phyloP scores from a whole-genome alignment of 2,113 vertebrate genomes.

The Salvelinus alpinus region DNA sequence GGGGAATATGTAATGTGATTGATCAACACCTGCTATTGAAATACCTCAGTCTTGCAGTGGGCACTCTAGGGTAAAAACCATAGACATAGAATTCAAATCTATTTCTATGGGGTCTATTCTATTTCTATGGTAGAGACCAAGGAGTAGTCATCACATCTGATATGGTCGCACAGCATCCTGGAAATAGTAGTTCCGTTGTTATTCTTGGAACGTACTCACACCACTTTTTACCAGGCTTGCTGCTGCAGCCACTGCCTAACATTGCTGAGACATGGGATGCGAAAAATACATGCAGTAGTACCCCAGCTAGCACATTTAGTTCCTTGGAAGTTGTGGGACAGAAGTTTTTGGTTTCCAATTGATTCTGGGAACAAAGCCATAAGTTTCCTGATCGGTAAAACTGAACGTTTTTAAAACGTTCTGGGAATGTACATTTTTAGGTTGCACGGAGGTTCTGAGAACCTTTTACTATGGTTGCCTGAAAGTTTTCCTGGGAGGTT shows the following conservation, averaged over 20 bases:
- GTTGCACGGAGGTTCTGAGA: too few species aligned
- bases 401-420: too few species aligned
- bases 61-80: not conserved
- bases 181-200: not conserved
- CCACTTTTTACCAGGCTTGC: constrained; percentile 28
- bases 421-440: too few species aligned
- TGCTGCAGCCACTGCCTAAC: too few species aligned
- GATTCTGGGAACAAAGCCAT: too few species aligned
- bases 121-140: constrained; percentile 1
- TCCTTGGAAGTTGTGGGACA: too few species aligned
- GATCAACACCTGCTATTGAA: constrained; percentile 9
- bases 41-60: constrained; percentile 6
- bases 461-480: too few species aligned
- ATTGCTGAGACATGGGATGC: constrained; percentile 51
- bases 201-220: not conserved
- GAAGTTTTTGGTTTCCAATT: too few species aligned
- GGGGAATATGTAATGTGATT: not conserved
- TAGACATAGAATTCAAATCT: not conserved
- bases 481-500: too few species aligned
- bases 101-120: constrained; percentile 3
- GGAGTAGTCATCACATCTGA: constrained; percentile 15
- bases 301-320: too few species aligned
- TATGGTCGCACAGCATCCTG: constrained; percentile 6
- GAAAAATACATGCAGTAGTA: constrained; percentile 27
- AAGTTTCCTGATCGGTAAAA: too few species aligned